Base-by-base conservation (phyloP, 2,113 vertebrate genomes). In the Larimichthys polyactis region DNA sequence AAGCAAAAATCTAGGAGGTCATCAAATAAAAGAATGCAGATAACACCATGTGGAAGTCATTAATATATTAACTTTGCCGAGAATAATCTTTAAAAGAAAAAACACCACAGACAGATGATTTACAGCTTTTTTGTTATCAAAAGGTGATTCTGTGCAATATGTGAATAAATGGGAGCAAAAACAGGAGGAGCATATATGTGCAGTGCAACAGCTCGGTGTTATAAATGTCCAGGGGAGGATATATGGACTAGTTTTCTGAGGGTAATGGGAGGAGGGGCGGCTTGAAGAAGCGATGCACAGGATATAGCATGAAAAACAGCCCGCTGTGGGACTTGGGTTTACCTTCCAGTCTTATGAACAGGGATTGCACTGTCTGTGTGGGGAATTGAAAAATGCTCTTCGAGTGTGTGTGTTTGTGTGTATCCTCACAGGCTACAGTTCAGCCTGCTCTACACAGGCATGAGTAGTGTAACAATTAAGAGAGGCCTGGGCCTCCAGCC, bases 401-500 rank as follows among this genome's bases (percentile, higher is more conserved):
- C 62, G 46, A 59, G 66, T 81, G 54, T 81, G 52, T 81, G 57
- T 75, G 46, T 82, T 24, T 90, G 83, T 80, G 68, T 87, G 78
- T 87, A 71, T 89, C 22, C 68, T 84, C 75, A 49, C 59, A 79
- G 77, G 78, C 78, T 62, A 55, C 68, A 69, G 67, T 75, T 86
- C 58, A 55, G 75, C 48, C 51, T n/a, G 74, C 67, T 72, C 73
- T 46, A 48, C 60, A n/a, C 74, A 73, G 52, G 75, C 83, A 83
- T 29, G 79, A 89, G 83, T 69, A 59, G 78, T 86, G 82, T 85
- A 83, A 87, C 91, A 87, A 90, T 86, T 83, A 89, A 71, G 76
- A 40, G 60, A 77, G 80, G 49, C 81, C 66, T 27, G 72, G 75
- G 59, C 83, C 83, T 83, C 6, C 46, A 80, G 88, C 75, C 72